Evolutionary conservation across 1,140 invertebrate species (phyloP).

Genomic region (Bradysia coprophila): DNA sequence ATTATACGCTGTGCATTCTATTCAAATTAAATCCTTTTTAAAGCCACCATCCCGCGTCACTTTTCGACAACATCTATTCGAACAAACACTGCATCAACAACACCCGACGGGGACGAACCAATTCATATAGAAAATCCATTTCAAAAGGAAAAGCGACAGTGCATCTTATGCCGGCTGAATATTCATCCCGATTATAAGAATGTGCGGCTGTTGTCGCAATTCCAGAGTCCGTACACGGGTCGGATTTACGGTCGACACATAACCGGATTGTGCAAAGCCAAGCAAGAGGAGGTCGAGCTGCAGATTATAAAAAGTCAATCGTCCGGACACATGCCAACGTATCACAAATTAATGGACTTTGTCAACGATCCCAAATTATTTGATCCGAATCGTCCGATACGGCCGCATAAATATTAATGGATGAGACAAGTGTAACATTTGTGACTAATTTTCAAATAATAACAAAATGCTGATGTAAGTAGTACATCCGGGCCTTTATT

Average conservation of each 20-base stretch:
- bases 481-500: too few species aligned
- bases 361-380: conserved; percentile 71
- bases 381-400: conserved; percentile 61
- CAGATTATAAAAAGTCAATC: conserved; percentile 54
- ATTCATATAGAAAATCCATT: conserved; percentile 67
- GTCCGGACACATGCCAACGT: conserved; percentile 56
- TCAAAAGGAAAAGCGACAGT: conserved; percentile 46
- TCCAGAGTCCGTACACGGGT: conserved; percentile 86
- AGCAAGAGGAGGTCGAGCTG: conserved; percentile 46
- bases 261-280: conserved; percentile 64
- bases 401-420: conserved; percentile 54
- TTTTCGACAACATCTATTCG: too few species aligned
- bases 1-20: too few species aligned
- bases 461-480: too few species aligned
- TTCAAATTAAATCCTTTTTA: too few species aligned
- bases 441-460: too few species aligned
- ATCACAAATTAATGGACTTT: conserved; percentile 56
- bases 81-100: too few species aligned
- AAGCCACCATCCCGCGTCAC: too few species aligned
- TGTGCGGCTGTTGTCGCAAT: conserved; percentile 76
- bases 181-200: conserved; percentile 86
- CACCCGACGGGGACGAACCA: conserved; percentile 26
- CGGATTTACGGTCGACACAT: conserved; percentile 79
- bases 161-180: conserved; percentile 74
- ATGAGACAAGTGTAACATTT: too few species aligned